Conservation (phyloP, 2,797 vertebrate species). For the Petrocephalus schoutedeni region DNA sequence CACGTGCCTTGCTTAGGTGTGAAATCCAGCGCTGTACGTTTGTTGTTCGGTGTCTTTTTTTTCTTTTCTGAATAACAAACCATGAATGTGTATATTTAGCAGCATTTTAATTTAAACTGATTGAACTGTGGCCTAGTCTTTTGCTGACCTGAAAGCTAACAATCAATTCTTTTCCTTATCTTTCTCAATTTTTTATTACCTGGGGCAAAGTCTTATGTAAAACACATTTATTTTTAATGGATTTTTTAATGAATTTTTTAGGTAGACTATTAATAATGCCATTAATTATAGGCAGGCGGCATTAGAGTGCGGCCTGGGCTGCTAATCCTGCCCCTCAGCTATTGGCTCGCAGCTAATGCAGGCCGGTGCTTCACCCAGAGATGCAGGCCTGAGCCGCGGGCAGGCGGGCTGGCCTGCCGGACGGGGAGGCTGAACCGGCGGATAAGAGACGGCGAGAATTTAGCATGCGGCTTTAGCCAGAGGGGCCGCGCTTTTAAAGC, state of each 20-base stretch:
- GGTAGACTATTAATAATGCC: slow-evolving; percentile 99
- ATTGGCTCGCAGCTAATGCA: slow-evolving; percentile 94
- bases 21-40: slow-evolving; percentile 22
- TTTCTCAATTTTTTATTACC: slow-evolving; percentile 57
- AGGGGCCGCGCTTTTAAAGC: slow-evolving; percentile 72
- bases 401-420: slow-evolving; percentile 54
- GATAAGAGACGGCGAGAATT: slow-evolving; percentile 58
- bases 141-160: slow-evolving; percentile 84
- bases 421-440: slow-evolving; percentile 51
- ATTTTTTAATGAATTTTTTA: slow-evolving; percentile 99
- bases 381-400: slow-evolving; percentile 67
- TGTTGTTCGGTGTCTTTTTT: slow-evolving; percentile 17
- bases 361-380: slow-evolving; percentile 78
- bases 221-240: slow-evolving; percentile 99
- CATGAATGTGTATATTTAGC: slow-evolving; percentile 45
- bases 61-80: not conserved
- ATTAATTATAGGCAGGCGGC: slow-evolving; percentile 97
- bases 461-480: slow-evolving; percentile 62
- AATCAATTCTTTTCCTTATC: slow-evolving; percentile 71
- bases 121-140: slow-evolving; percentile 82
- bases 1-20: slow-evolving; percentile 19
- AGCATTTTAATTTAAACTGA: slow-evolving; percentile 66
- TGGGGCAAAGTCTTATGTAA: slow-evolving; percentile 99
- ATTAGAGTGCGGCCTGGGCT: slow-evolving; percentile 85
- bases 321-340: slow-evolving; percentile 98